phyloP scores from a whole-genome alignment of 2,797 vertebrate genomes.

The Rhabdomys pumilio region DNA sequence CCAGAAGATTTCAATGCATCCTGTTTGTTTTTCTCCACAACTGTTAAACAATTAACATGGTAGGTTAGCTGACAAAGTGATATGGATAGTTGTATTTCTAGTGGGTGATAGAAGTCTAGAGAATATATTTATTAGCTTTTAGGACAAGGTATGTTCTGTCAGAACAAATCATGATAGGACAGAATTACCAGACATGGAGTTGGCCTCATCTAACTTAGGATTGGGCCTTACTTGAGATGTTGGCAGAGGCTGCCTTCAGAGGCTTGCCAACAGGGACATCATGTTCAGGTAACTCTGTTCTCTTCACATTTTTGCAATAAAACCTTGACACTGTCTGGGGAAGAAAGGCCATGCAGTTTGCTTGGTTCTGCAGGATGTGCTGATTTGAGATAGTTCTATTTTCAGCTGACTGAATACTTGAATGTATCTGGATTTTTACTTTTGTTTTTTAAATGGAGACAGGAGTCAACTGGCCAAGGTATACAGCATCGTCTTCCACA shows the following conservation, averaged over 20 bases:
- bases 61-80: neutral
- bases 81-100: neutral
- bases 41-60: neutral
- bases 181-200: neutral
- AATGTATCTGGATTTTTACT: neutral
- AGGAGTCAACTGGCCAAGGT: neutral
- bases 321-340: neutral
- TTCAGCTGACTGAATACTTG: slow-evolving; percentile 17
- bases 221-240: neutral
- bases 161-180: neutral
- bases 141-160: neutral
- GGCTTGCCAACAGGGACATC: neutral
- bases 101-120: neutral
- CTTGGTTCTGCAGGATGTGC: neutral
- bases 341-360: neutral
- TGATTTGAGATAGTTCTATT: slow-evolving; percentile 19
- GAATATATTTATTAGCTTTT: neutral
- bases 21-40: neutral
- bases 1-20: neutral
- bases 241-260: neutral
- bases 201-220: too few species aligned
- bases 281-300: neutral
- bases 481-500: neutral
- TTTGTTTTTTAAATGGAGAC: neutral
- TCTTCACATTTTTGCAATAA: slow-evolving; percentile 48